Conservation (phyloP, 2,797 vertebrate genomes). For the Spheniscus humboldti region DNA sequence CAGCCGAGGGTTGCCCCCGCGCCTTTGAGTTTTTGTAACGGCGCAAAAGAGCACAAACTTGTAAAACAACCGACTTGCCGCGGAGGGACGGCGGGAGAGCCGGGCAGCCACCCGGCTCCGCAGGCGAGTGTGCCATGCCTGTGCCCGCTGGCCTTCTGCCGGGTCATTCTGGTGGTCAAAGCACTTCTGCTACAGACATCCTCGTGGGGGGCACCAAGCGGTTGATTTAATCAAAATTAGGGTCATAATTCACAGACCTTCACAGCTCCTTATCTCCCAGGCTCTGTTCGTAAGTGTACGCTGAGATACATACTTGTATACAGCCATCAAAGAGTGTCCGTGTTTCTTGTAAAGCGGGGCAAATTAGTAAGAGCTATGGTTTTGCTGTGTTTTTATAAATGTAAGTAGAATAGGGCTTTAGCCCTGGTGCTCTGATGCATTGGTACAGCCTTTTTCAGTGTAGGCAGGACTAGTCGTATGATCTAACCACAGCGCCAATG, state of each 20-base stretch:
- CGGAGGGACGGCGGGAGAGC: background rate
- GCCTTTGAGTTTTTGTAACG: background rate
- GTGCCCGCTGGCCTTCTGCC: rapidly evolving
- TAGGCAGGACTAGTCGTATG: background rate
- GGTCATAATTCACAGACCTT: background rate
- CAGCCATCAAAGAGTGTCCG: rapidly evolving
- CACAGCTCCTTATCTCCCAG: background rate
- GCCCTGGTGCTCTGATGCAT: background rate
- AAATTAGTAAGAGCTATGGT: background rate
- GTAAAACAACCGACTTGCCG: rapidly evolving
- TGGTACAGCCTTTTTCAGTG: no score
- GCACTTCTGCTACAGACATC: background rate
- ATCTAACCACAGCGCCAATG: background rate
- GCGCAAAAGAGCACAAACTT: background rate
- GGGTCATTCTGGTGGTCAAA: background rate
- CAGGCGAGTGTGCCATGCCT: no score
- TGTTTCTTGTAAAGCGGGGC: background rate
- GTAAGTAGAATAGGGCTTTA: background rate
- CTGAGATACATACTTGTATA: background rate
- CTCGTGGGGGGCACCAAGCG: rapidly evolving
- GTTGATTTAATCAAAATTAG: background rate
- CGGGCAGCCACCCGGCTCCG: background rate
- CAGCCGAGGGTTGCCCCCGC: background rate
- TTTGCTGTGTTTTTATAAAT: background rate
- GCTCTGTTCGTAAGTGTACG: background rate